Base-by-base conservation (phyloP, 2,797 vertebrate genomes). In the Hydrolagus colliei region DNA sequence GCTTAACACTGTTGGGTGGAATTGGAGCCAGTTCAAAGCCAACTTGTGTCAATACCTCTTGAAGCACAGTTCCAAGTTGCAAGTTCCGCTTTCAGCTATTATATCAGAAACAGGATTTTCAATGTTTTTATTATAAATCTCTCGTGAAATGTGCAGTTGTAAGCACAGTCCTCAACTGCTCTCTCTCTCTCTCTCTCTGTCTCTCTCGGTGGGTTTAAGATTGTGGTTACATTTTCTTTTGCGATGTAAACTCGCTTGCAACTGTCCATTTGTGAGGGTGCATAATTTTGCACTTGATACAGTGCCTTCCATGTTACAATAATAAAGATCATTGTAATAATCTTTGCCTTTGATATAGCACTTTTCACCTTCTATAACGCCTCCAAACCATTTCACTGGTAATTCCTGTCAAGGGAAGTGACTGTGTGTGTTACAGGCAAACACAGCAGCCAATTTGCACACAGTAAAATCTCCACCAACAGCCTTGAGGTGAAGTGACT, bases 91-190 rank as follows among this genome's bases (percentile, higher is more conserved):
- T 71, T 65, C 65, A 84, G 65, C 63, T 84, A 16, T 18, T 80
- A 80, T 67, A 16, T 80, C 62, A 27, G 78, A 65, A 80, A 80
- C 13, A 8, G 14, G 63, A 82, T 82, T 82, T 52, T 84, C 79
- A 71, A 0, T 84, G 65, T 84, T 84, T 71, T 84, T 35, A 41
- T 35, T n/a, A n/a, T 52, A 68, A 84, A 71, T 68, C 3, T 41
- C 68, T 84, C 65, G 9, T 82, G 16, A 68, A 82, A 68, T 35
- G 8, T 41, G 32, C 10, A 27, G n/a, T 35, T 41, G 9, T 71
- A 20, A 68, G 32, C 79, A 41, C 20, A 65, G 16, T 35, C 16
- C 41, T 82, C 67, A 68, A 68, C 65, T 32, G 41, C 41, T 52
- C 41, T 52, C 41, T 3, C 41, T 52, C 41, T 27, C 41, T 52